Evolutionary conservation across 2,113 vertebrate genomes (phyloP).

Genomic region (Clarias macrocephalus): DNA sequence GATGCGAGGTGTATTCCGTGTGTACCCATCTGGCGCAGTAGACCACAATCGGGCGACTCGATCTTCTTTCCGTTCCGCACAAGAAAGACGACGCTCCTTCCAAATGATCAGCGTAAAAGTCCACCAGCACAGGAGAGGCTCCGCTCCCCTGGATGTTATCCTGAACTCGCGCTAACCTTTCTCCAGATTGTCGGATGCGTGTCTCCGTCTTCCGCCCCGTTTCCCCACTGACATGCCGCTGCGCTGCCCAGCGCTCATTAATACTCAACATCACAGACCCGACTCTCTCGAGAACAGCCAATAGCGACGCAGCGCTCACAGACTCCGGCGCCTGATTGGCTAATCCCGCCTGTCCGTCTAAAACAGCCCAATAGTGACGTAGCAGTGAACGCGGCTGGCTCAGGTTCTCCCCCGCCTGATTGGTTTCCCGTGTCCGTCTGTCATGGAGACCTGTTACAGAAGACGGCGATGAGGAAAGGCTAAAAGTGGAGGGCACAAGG

Average conservation of each 20-base stretch:
- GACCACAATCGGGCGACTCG: conserved; percentile 60
- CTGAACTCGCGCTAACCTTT: conserved; percentile 63
- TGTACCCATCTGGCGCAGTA: conserved; percentile 67
- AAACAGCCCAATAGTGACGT: background rate
- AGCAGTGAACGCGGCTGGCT: conserved; percentile 60
- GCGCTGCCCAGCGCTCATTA: conserved; percentile 83
- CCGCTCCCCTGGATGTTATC: background rate
- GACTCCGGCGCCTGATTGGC: conserved; percentile 80
- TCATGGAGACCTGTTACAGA: conserved; percentile 50
- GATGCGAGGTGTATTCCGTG: conserved; percentile 62
- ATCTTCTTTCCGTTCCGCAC: conserved; percentile 63
- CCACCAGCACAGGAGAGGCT: conserved; percentile 52
- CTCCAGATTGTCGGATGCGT: conserved; percentile 81
- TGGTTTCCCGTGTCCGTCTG: conserved; percentile 75
- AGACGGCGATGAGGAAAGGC: conserved; percentile 2
- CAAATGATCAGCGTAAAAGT: conserved; percentile 66
- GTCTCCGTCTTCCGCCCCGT: conserved; percentile 73
- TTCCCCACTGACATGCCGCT: conserved; percentile 84
- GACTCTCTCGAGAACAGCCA: conserved; percentile 80
- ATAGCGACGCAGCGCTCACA: conserved; percentile 71
- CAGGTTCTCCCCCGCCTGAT: conserved; percentile 74
- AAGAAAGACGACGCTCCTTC: conserved; percentile 46
- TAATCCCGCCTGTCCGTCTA: conserved; percentile 67
- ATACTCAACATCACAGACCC: conserved; percentile 74
- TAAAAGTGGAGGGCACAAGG: conserved; percentile 65